Evolutionary conservation across 2,797 vertebrate genomes (phyloP), one percentile per base, ranked within the genome.

Genomic region (Enteromius paludinosus): DNA sequence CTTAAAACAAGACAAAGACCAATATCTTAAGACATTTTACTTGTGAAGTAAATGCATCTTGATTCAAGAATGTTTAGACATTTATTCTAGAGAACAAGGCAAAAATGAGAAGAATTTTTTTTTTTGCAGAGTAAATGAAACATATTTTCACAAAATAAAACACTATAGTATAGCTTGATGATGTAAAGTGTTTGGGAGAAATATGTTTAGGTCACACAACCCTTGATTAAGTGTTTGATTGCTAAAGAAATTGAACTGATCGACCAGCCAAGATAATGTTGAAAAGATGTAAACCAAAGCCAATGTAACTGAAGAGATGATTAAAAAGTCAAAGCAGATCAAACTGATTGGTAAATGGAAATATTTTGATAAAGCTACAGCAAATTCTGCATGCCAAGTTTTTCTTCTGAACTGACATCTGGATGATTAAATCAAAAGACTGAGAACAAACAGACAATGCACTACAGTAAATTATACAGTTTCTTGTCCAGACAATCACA

Each of bases 381-480:
- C 25, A n/a, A 25, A 25, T 52, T 72, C 56, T 73, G 15, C 17
- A 66, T 64, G 68, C 52, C 84, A 87, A 64, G 83, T 65, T 49
- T 71, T 83, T 73, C 49, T 69, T 33, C 23, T 83, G 78, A 78
- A 73, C 82, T 83, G 66, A 87, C 82, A 84, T 87, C 83, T 86
- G 77, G 79, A 52, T 86, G 59, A 83, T 35, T 65, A 64, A 56
- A 68, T 82, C 14, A 77, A 79, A 83, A 41, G n/a, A 74, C 18
- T 17, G 23, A 78, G 15, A 82, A 82, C 66, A 82, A 72, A 83
- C 62, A 62, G 56, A 84, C 65, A 69, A 35, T 35, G 45, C 73
- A 35, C 72, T 83, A 20, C 0, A 17, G 17, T 62, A 79, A 84
- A 84, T 80, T 30, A 68, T 69, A 8, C n/a, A 52, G 62, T 71